Evolutionary conservation across 2,113 vertebrate species (phyloP).

Genomic region (Chaenogobius annularis): DNA sequence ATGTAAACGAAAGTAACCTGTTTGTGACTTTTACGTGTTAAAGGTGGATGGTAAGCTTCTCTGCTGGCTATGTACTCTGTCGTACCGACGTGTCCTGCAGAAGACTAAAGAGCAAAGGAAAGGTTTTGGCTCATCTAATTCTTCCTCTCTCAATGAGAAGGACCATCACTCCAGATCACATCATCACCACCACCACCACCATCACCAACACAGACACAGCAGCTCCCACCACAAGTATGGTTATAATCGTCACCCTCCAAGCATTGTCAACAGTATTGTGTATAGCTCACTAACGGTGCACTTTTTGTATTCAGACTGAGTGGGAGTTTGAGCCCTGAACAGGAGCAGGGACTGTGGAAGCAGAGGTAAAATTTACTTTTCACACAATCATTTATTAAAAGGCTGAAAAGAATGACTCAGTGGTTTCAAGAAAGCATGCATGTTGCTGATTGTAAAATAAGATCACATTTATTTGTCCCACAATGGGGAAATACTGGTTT

Average conservation of each 20-base stretch:
- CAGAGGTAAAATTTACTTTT: slow-evolving; percentile 85
- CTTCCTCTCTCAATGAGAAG: slow-evolving; percentile 92
- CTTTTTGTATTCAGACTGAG: slow-evolving; percentile 83
- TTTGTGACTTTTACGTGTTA: neutral
- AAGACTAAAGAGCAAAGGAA: slow-evolving; percentile 98
- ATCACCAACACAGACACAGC: slow-evolving; percentile 87
- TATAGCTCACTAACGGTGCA: neutral
- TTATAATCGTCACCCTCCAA: neutral
- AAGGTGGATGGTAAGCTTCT: slow-evolving; percentile 97
- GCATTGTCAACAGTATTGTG: neutral
- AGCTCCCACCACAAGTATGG: slow-evolving; percentile 92
- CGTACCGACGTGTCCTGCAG: slow-evolving; percentile 95
- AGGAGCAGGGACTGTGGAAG: slow-evolving; percentile 98
- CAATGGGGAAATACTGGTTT: too few species aligned
- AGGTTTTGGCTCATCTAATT: slow-evolving; percentile 91
- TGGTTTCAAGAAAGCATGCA: too few species aligned
- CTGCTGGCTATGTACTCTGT: slow-evolving; percentile 97
- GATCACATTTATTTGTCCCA: too few species aligned
- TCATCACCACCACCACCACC: slow-evolving; percentile 83
- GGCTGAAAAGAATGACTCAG: too few species aligned
- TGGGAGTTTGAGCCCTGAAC: slow-evolving; percentile 93
- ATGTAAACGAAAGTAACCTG: neutral
- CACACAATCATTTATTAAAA: neutral
- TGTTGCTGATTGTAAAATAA: too few species aligned
- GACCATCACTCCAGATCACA: slow-evolving; percentile 92